Evolutionary conservation across 2,797 vertebrate species (phyloP).

Genomic region (Falco concolor): DNA sequence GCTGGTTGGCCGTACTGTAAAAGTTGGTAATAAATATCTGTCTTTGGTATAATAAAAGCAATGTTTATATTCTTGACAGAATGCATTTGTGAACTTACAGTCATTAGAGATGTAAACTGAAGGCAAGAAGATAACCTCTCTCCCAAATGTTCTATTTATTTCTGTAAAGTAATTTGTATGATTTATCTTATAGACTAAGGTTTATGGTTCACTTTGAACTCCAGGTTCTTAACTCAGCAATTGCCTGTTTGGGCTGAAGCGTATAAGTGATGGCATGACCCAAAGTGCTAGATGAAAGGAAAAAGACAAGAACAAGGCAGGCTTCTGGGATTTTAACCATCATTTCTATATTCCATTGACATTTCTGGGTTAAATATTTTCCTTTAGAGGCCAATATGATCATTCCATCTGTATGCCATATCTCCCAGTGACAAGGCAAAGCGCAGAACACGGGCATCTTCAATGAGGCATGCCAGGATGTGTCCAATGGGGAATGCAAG

Average conservation of each 20-base stretch:
- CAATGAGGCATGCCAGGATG: background rate
- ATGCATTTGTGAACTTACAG: conserved; percentile 71
- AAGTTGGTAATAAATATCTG: conserved; percentile 59
- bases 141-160: conserved; percentile 73
- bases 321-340: conserved; percentile 68
- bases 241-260: conserved; percentile 68
- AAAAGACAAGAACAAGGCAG: conserved; percentile 65
- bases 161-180: conserved; percentile 76
- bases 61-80: conserved; percentile 66
- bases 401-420: conserved; percentile 24
- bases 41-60: conserved; percentile 66
- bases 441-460: background rate
- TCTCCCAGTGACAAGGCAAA: conserved; percentile 14
- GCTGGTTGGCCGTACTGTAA: conserved; percentile 34
- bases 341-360: conserved; percentile 65
- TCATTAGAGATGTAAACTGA: conserved; percentile 73
- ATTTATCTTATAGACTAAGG: conserved; percentile 72
- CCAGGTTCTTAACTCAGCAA: conserved; percentile 71
- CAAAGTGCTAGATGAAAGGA: conserved; percentile 69
- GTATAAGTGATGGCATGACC: conserved; percentile 72
- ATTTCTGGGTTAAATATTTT: conserved; percentile 68
- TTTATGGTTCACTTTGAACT: conserved; percentile 76
- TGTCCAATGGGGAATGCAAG: background rate
- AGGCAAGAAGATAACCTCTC: conserved; percentile 72
- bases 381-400: conserved; percentile 54